Evolutionary conservation across 2,888 invertebrate genomes (phyloP).

Genomic region (Entomobrya proxima): DNA sequence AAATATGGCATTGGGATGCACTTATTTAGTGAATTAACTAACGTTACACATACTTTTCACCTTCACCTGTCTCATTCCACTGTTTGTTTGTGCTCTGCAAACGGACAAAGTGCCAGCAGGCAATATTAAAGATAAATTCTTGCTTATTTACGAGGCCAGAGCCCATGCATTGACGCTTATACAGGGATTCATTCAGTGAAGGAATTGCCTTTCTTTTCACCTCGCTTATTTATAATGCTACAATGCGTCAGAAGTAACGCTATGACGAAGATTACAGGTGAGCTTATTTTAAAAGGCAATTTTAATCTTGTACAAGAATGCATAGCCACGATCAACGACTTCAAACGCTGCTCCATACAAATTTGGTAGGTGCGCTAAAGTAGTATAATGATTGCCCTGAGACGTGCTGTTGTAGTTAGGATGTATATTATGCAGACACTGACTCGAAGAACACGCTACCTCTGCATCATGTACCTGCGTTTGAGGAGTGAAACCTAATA

Average conservation of each 20-base stretch:
- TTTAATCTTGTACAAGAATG: slow-evolving; percentile 52
- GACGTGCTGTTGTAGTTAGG: background rate
- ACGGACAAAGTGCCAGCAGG: slow-evolving; percentile 18
- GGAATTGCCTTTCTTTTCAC: background rate
- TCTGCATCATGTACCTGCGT: background rate
- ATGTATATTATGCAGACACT: slow-evolving; percentile 1
- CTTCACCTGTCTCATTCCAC: slow-evolving; percentile 45
- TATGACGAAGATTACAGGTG: slow-evolving; percentile 39
- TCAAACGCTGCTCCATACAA: background rate
- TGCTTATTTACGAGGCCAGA: slow-evolving; percentile 32
- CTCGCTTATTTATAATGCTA: slow-evolving; percentile 2
- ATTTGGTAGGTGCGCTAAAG: no score
- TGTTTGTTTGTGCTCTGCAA: slow-evolving; percentile 19
- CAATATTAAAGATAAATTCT: background rate
- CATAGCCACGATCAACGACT: slow-evolving; percentile 34
- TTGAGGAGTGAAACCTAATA: background rate
- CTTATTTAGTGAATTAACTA: slow-evolving; percentile 19
- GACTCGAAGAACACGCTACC: background rate
- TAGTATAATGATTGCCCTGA: background rate
- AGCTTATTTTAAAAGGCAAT: slow-evolving; percentile 33
- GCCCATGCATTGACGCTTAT: slow-evolving; percentile 1
- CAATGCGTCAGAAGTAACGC: background rate
- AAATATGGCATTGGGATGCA: slow-evolving; percentile 35
- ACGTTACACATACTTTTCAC: slow-evolving; percentile 61
- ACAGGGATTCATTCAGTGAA: background rate